These are phyloP conservation scores for Macrotus californicus DNA, from an alignment of 2,113 vertebrate species.

Conservation along the genomic window DNA sequence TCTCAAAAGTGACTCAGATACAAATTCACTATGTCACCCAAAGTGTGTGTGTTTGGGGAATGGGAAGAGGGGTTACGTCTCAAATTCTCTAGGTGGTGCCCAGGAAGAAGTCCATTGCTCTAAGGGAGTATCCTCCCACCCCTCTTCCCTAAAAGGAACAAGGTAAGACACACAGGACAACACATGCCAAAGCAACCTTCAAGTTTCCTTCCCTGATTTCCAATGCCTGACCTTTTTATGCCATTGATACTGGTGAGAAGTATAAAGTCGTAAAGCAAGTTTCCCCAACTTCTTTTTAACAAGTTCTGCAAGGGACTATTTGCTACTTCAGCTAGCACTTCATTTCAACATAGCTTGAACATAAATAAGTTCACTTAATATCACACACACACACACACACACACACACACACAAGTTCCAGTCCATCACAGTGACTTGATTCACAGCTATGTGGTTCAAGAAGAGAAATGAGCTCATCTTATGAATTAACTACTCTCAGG, in stretches of 20 bases:
- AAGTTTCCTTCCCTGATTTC: not conserved
- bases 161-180: not conserved
- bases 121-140: not conserved
- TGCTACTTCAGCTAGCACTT: not conserved
- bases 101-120: not conserved
- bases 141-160: not conserved
- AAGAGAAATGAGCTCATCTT: constrained; percentile 1
- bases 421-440: not conserved
- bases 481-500: not conserved
- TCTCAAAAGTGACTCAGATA: not conserved
- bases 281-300: not conserved
- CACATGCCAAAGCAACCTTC: not conserved
- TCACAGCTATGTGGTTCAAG: not conserved
- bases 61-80: not conserved
- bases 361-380: not conserved
- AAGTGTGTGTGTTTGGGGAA: not conserved
- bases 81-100: not conserved
- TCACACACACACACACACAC: not conserved
- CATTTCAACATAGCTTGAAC: not conserved
- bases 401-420: not conserved
- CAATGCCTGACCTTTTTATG: not conserved
- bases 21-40: not conserved
- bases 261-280: not conserved
- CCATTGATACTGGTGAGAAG: not conserved
- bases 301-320: not conserved